These are phyloP conservation scores for Plotosus lineatus DNA, from an alignment of 2,113 vertebrate genomes.

Conservation along the genomic window DNA sequence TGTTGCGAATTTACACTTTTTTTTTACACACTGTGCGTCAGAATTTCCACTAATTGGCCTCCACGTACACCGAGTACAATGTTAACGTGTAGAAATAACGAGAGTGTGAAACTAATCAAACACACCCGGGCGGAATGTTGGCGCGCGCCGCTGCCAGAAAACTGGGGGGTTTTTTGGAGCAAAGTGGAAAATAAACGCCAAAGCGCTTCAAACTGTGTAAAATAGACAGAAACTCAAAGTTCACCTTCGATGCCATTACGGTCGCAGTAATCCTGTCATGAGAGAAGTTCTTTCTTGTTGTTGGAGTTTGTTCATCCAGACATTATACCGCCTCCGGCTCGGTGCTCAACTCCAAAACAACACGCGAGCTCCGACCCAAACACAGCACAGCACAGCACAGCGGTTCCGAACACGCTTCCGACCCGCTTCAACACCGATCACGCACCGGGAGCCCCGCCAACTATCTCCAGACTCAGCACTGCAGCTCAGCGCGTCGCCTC, in stretches of 20 bases:
- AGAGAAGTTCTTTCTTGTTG: conserved; percentile 61
- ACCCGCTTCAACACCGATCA: neutral
- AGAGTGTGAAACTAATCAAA: neutral
- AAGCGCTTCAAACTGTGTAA: neutral
- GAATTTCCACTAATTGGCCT: neutral
- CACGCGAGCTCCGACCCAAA: too few species aligned
- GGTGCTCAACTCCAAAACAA: conserved; percentile 47
- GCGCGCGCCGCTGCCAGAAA: neutral
- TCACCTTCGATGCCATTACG: conserved; percentile 75
- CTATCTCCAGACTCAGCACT: neutral
- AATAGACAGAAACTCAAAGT: conserved; percentile 31
- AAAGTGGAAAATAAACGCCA: neutral
- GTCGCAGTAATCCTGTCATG: conserved; percentile 67
- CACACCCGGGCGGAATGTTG: neutral
- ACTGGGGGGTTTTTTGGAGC: neutral
- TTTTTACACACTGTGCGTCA: too few species aligned
- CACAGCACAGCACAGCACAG: too few species aligned
- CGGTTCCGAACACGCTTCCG: too few species aligned
- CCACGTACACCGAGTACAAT: neutral
- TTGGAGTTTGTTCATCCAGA: conserved; percentile 67
- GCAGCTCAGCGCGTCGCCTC: neutral
- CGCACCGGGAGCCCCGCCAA: neutral
- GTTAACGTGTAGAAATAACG: neutral
- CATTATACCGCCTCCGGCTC: conserved; percentile 62
- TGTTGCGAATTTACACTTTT: neutral